Evolutionary conservation across 2,113 vertebrate genomes (phyloP), one percentile per base, ranked within the genome.

Genomic region (Coptodon rendalli): DNA sequence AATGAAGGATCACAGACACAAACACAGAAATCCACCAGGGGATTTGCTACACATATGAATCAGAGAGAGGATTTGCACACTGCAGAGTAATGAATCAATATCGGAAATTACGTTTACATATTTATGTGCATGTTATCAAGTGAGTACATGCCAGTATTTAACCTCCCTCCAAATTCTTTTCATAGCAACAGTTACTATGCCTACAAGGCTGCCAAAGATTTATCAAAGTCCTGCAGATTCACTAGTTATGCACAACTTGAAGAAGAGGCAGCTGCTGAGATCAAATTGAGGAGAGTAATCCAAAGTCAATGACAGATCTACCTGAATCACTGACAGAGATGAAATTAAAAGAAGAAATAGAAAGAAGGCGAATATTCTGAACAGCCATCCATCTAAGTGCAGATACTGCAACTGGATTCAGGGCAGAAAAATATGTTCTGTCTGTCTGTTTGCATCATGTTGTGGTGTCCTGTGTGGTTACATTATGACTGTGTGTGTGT

Each of bases 291-390:
- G 84, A 82, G 83, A 85, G 53, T 3, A 4, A 86, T 84, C 81
- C 45, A 83, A 82, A 92, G 78, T 85, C 84, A 76, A 71, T 86
- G 85, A 89, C 73, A 90, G 89, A 91, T 89, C 87, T 90, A 86
- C 91, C 92, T 88, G 91, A 89, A 94, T 93, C 93, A 89, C 81
- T 89, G 89, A 86, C 16, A 79, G 61, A 91, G 88, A 90, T 92
- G 84, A 93, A 91, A 90, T 89, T 56, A 61, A 83, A 86, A 91
- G 80, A 85, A 71, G 29, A 81, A 81, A 66, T 40, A 76, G 56
- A 87, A 31, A 81, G 34, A 85, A 53, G 59, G 27, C 81, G 34
- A 86, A 89, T 80, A 81, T 24, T 91, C 63, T 89, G 79, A 92
- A 91, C 89, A 82, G 84, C 81, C 80, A 61, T 86, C 27, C 45